A percentile compares a stretch with the other conserved stretches of the same genome.
These are phyloP conservation scores for Lochmaea capreae DNA, from an alignment of 2,888 invertebrate genomes.

Conservation along the genomic window DNA sequence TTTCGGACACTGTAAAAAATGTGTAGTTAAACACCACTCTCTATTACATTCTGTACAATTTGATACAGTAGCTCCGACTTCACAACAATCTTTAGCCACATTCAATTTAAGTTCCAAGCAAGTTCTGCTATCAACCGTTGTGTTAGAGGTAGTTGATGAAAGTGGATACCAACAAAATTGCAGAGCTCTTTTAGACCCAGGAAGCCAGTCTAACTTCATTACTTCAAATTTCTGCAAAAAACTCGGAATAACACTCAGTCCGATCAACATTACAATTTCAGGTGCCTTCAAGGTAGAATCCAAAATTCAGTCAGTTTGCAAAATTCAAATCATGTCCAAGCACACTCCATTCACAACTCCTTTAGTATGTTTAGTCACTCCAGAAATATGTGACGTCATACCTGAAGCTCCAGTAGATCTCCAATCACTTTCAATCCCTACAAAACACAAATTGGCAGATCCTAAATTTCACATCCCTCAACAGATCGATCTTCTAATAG, in stretches of 20 bases:
- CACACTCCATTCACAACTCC: constrained; percentile 1
- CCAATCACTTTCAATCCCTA: neutral
- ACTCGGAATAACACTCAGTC: neutral
- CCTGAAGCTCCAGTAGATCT: neutral
- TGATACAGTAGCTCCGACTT: neutral
- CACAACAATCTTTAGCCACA: neutral
- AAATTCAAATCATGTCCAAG: constrained; percentile 12
- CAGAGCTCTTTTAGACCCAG: neutral
- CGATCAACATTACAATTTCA: constrained; percentile 1
- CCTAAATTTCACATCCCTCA: constrained; percentile 6
- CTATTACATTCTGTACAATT: constrained; percentile 1
- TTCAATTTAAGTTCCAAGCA: constrained; percentile 1
- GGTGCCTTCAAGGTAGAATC: constrained; percentile 4
- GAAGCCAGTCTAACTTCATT: constrained; percentile 5
- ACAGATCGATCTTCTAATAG: constrained; percentile 7
- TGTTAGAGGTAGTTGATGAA: neutral
- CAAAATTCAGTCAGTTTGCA: neutral
- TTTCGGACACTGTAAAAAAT: neutral
- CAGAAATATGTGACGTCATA: neutral
- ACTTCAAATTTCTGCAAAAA: constrained; percentile 1
- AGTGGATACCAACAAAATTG: neutral
- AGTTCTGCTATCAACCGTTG: constrained; percentile 1
- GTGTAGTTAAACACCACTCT: neutral
- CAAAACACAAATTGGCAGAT: constrained; percentile 1
- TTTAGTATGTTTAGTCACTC: neutral